Base-by-base conservation (phyloP, 2,888 invertebrate species). In the Pharmacophagus antenor region DNA sequence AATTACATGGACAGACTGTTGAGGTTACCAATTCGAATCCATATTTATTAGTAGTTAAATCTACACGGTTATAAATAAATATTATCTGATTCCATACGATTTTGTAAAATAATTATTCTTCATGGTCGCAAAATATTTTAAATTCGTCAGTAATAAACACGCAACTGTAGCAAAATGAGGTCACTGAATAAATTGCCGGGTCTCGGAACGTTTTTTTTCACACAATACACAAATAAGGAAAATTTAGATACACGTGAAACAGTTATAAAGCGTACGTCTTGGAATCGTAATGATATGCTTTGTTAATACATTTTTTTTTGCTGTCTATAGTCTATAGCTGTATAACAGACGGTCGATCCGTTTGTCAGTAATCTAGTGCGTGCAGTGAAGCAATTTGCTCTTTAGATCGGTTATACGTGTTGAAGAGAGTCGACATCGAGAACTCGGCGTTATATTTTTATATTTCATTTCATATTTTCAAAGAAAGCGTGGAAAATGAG, bases 341-440 rank as follows among this genome's bases (percentile, higher is more conserved):
- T 62, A 58, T 55, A 50, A 49, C n/a, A 65, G 62, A 68, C 63
- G 66, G 67, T 70, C 67, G 65, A 67, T 69, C 69, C 69, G 75
- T 70, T 65, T 66, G 67, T 65, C 68, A 56, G 66, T 73, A 76
- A 77, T 77, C 74, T 73, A 76, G 72, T 72, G 80, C 80, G 78
- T 83, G 82, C 68, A 57, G 71, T 74, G 65, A 63, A 72, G 74
- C 77, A 78, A 81, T 82, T 80, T 76, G 71, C 69, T 68, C 64
- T 68, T 52, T 70, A 66, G 64, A 57, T 62, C 70, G 74, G 55
- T 23, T 47, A 47, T 21, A 37, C n/a, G 7, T 25, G 10, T n/a
- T 20, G 21, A 37, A 6, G 25, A 23, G 15, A 27, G 56, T 56
- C 56, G 56, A 47, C 47, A 59, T 61, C 56, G 50, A 50, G 12